Percentiles rank a stretch among this genome's conserved stretches.
These are phyloP conservation scores for Oscheius sp. DNA, from an alignment of 2,888 invertebrate genomes.

Conservation along the genomic window DNA sequence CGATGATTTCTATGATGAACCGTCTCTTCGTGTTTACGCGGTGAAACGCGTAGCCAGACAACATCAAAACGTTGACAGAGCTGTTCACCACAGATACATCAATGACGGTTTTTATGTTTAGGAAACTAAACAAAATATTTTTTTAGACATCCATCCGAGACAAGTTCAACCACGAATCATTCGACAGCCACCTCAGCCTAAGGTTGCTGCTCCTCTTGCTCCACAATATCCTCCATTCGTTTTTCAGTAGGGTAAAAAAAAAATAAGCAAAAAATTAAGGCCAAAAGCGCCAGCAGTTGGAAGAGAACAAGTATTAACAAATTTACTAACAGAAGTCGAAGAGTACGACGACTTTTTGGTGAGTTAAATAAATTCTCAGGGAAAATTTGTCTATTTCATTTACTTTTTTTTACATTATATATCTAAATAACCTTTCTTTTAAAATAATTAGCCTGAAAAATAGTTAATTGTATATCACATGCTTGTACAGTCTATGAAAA, in stretches of 20 bases:
- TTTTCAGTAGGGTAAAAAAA: slow-evolving; percentile 16
- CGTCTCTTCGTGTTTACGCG: slow-evolving; percentile 2
- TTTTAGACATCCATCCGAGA: slow-evolving; percentile 14
- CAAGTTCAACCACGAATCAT: slow-evolving; percentile 4
- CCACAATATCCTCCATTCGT: slow-evolving; percentile 23
- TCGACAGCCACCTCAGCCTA: slow-evolving; percentile 12
- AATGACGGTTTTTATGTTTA: neutral
- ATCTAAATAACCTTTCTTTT: no score
- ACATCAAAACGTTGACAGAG: neutral
- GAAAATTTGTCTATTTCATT: no score
- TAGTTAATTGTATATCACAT: no score
- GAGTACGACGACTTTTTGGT: slow-evolving; percentile 56
- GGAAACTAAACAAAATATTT: neutral
- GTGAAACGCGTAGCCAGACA: slow-evolving; percentile 1
- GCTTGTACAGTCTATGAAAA: no score
- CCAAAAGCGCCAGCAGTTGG: slow-evolving; percentile 41
- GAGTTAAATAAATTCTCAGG: neutral
- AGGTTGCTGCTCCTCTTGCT: neutral
- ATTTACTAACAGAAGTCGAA: slow-evolving; percentile 48
- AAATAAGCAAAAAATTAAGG: slow-evolving; percentile 25
- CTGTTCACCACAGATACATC: slow-evolving; percentile 6
- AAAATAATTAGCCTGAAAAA: no score
- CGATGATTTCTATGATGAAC: slow-evolving; percentile 27
- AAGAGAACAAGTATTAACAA: slow-evolving; percentile 42
- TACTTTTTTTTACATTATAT: no score